phyloP scores from a whole-genome alignment of 1,140 invertebrate genomes.

The Drosophila sp. region DNA sequence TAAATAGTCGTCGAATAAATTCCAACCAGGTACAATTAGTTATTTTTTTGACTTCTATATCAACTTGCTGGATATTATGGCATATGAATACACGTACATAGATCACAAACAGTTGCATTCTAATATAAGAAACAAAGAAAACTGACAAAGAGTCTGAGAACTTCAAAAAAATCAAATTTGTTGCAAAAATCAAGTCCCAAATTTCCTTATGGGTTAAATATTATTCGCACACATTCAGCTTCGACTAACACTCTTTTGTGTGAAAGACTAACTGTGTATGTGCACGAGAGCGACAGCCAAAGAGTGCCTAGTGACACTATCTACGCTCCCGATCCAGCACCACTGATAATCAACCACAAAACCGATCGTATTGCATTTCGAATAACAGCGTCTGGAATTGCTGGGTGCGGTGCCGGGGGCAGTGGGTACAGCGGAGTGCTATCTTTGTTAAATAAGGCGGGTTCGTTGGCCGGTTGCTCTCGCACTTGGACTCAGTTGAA shows the following conservation, averaged over 20 bases:
- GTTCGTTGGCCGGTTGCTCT: conserved; percentile 43
- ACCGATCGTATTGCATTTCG: conserved; percentile 17
- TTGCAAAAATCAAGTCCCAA: background rate
- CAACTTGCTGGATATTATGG: no score
- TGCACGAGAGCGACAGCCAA: background rate
- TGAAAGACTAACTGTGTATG: background rate
- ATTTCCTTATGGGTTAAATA: background rate
- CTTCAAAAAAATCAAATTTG: background rate
- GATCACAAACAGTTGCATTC: no score
- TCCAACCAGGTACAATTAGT: no score
- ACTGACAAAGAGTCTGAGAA: no score
- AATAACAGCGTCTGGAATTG: conserved; percentile 3
- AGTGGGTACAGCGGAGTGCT: background rate
- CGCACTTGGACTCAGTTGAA: conserved; percentile 51
- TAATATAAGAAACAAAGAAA: no score
- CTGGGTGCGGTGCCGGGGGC: background rate
- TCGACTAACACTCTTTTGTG: background rate
- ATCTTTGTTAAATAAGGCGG: conserved; percentile 30
- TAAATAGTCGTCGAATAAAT: no score
- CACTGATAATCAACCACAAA: conserved; percentile 14
- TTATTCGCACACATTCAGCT: background rate
- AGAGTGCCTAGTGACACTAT: background rate
- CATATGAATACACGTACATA: no score
- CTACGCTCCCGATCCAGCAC: background rate
- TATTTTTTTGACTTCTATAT: no score